Evolutionary conservation across 2,797 vertebrate species (phyloP), one percentile per base, ranked within the genome.

Genomic region (Prunella strophiata): DNA sequence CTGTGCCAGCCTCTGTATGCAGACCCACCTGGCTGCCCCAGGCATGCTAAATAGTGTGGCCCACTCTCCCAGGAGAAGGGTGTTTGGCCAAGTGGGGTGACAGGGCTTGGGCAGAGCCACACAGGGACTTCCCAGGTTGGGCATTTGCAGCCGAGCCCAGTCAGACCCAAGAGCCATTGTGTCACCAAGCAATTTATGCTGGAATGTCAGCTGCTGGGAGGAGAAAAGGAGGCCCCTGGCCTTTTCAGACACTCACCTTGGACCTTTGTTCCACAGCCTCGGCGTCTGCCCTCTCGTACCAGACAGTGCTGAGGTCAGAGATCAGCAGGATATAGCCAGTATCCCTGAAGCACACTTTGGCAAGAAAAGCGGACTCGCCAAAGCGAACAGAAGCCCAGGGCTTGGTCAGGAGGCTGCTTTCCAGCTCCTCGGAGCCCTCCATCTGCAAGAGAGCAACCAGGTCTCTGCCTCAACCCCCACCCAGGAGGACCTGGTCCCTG

Each of bases 371-470:
- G 0, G 80, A 73, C 67, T 95, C 63, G 0, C 48, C 91, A 66
- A 96, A 51, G 32, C 16, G 11, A 88, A 96, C 74, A 63, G 95
- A 95, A 94, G 90, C 48, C 96, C 96, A 96, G 48, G 96, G 94
- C 67, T 96, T 74, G 10, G 71, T 93, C 83, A 96, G 70, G 12
- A 96, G 90, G 29, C 45, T 79, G 77, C 20, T 82, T 48, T 96
- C 94, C 83, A 96, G 83, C 36, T 95, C 80, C 59, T 87, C 22
- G 0, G 59, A 90, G 40, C 45, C 34, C 38, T 96, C 95, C 96
- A 96, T 95, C 96, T 96, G 86, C 74, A 95, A 95, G 34, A 95
- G 6, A 96, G 36, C 40, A 91, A 87, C 10, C 71, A 63, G 14
- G 26, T 51, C 59, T 75, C 54, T 61, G 38, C 38, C 30, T 88